A percentile compares a stretch with the other conserved stretches of the same genome.
Conservation (phyloP, 2,113 vertebrate genomes). For the Sprattus sprattus region DNA sequence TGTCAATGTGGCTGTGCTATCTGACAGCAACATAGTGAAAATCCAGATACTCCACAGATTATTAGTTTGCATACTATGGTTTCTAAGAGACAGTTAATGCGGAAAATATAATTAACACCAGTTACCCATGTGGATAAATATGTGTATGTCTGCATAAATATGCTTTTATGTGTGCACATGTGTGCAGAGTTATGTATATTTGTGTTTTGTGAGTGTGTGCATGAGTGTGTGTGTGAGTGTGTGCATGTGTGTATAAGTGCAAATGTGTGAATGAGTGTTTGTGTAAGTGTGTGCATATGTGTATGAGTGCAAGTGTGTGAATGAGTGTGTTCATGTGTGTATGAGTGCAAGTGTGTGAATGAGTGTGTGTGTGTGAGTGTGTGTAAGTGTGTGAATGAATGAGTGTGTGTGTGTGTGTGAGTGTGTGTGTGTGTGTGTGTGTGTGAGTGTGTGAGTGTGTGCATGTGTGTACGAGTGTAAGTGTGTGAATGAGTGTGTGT, state of each 20-base stretch:
- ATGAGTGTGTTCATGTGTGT: not conserved
- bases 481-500: not conserved
- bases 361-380: too few species aligned
- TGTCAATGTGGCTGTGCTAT: not conserved
- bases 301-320: too few species aligned
- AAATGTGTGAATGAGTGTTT: too few species aligned
- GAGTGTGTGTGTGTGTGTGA: too few species aligned
- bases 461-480: not conserved
- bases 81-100: not conserved
- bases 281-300: not conserved
- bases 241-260: too few species aligned
- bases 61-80: not conserved
- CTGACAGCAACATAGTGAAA: not conserved
- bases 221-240: not conserved
- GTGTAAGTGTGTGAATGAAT: too few species aligned
- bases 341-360: not conserved
- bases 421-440: too few species aligned
- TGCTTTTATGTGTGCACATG: not conserved
- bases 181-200: not conserved
- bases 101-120: not conserved
- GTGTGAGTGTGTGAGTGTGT: not conserved
- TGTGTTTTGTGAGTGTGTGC: not conserved
- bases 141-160: conserved; percentile 18
- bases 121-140: not conserved
- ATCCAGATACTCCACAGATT: too few species aligned